These are phyloP conservation scores for Tragelaphus scriptus DNA, from an alignment of 2,113 vertebrate species.

Conservation along the genomic window DNA sequence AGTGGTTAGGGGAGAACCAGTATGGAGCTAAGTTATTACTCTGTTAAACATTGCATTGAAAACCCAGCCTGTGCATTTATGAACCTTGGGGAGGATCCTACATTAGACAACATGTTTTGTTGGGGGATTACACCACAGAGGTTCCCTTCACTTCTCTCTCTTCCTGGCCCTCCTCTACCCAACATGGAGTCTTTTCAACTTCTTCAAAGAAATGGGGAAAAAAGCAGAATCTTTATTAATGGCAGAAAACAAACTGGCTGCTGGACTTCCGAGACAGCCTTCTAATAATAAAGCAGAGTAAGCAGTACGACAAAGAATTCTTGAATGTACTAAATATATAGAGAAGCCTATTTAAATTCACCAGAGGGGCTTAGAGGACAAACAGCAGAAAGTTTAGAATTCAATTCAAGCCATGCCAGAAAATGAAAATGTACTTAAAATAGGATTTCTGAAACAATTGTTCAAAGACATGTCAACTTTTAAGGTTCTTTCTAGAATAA, in stretches of 20 bases:
- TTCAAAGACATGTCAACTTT: constrained; percentile 76
- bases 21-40: constrained; percentile 73
- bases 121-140: constrained; percentile 79
- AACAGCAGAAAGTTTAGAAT: constrained; percentile 80
- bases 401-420: constrained; percentile 78
- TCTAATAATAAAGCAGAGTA: constrained; percentile 82
- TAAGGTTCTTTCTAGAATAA: constrained; percentile 63
- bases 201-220: constrained; percentile 81
- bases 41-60: constrained; percentile 72
- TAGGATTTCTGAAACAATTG: constrained; percentile 77
- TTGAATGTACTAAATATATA: constrained; percentile 84
- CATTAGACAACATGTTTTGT: constrained; percentile 78
- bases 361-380: constrained; percentile 79
- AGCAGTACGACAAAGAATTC: constrained; percentile 83
- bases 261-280: constrained; percentile 82
- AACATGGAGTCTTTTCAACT: constrained; percentile 83
- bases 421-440: constrained; percentile 79
- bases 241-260: constrained; percentile 85
- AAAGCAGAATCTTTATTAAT: constrained; percentile 84
- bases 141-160: constrained; percentile 78
- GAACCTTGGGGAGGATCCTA: constrained; percentile 78
- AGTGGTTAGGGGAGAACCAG: constrained; percentile 25
- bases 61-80: constrained; percentile 75
- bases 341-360: constrained; percentile 83
- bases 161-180: constrained; percentile 70